Conservation (phyloP, 2,888 invertebrate genomes). For the Osedax frankpressi region DNA sequence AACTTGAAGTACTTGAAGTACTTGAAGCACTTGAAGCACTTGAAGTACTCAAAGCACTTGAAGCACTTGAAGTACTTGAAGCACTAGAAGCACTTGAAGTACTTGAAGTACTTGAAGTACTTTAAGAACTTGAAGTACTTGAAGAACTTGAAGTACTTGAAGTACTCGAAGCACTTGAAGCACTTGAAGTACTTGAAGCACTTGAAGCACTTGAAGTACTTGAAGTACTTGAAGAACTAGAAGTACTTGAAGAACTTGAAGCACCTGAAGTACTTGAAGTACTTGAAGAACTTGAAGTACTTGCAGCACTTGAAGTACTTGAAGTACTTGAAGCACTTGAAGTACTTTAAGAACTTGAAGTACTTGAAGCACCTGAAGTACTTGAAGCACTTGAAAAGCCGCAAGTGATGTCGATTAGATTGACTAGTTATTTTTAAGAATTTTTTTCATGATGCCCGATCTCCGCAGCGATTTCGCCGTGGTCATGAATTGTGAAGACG, state of each 20-base stretch:
- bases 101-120: neutral
- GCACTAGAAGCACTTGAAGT: neutral
- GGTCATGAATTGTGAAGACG: too few species aligned
- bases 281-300: neutral
- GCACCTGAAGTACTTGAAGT: too few species aligned
- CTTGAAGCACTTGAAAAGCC: neutral
- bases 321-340: neutral
- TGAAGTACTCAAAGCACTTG: neutral
- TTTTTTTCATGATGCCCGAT: too few species aligned
- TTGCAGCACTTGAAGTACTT: neutral
- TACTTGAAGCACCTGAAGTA: constrained; percentile 1
- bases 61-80: neutral
- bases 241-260: too few species aligned
- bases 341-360: neutral
- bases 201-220: neutral
- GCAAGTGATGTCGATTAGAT: too few species aligned
- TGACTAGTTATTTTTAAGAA: too few species aligned
- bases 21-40: neutral
- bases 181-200: neutral
- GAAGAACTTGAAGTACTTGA: neutral
- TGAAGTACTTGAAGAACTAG: neutral
- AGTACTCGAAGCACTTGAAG: neutral
- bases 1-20: neutral
- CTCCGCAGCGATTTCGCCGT: too few species aligned
- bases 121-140: neutral